Evolutionary conservation across 2,888 invertebrate species (phyloP), one percentile per base, ranked within the genome.

Genomic region (Cantharis rufa): DNA sequence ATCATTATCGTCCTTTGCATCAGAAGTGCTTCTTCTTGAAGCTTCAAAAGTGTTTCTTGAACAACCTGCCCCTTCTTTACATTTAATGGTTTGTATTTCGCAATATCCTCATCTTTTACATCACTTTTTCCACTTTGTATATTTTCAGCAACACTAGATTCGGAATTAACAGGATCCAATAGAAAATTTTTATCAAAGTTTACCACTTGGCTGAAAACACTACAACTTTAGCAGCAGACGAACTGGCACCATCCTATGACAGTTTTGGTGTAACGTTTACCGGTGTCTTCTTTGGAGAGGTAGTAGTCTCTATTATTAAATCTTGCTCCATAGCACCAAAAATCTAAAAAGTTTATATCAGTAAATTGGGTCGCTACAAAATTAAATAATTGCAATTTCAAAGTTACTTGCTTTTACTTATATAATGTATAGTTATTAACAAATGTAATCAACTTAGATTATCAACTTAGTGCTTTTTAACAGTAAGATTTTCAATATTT

Each of bases 151-250:
- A n/a, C 32, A 32, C n/a, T 32, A 5, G 32, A 32, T 13, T 32
- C 5, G 0, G 5, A n/a, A 32, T n/a, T 32, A 32, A 32, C 1
- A 32, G 13, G n/a, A 32, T 32, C 32, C 1, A 13, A n/a, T 4
- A 32, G 13, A 5, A 32, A 13, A 5, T 13, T 5, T 4, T 13
- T n/a, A 0, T 28, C 28, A 0, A 28, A 28, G 3, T 32, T 32
- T 5, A 32, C 32, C 32, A 4, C 5, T 32, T 13, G 5, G 1
- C 5, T 13, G 13, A 32, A 63, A 80, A 78, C 21, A 80, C 70
- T 3, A 79, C 27, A 48, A 79, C 72, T 66, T 78, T 70, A 11
- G 78, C 32, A 9, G 72, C 21, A 3, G 72, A 32, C 15, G 32
- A 13, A 32, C 13, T 4, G 2, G 32, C 5, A 32, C 3, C 13